Conservation (phyloP, 2,113 vertebrate genomes). For the Gymnorhina tibicen region DNA sequence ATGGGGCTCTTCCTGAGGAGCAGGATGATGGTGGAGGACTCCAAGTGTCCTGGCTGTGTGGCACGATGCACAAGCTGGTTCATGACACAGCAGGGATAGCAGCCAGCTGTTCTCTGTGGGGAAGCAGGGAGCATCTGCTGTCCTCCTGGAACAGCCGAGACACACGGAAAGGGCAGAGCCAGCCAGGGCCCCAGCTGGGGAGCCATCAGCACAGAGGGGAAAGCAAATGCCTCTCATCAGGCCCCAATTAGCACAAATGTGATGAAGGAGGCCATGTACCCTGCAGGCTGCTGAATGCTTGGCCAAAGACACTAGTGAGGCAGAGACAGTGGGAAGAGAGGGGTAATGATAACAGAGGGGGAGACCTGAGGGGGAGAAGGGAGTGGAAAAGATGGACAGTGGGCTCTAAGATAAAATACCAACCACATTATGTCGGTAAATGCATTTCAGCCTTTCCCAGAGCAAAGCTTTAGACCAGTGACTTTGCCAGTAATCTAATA, state of each 20-base stretch:
- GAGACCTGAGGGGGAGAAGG: neutral
- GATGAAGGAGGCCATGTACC: neutral
- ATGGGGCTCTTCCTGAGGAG: neutral
- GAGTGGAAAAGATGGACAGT: neutral
- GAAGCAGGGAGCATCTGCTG: neutral
- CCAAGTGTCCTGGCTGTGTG: neutral
- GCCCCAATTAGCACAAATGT: neutral
- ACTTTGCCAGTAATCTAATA: neutral
- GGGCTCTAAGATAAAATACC: neutral
- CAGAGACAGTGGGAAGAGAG: neutral
- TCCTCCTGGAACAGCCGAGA: neutral
- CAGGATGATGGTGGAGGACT: neutral
- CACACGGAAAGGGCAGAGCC: neutral
- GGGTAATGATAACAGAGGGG: neutral
- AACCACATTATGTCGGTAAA: neutral
- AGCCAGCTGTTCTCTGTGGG: neutral
- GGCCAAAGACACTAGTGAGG: neutral
- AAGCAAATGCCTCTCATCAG: slow-evolving; percentile 35
- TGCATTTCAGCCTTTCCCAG: neutral
- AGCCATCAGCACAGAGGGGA: neutral
- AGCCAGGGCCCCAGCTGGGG: slow-evolving; percentile 38
- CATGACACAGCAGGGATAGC: neutral
- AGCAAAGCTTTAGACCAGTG: neutral
- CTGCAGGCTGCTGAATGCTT: neutral
- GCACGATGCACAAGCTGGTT: fast-evolving